Percentiles rank a stretch among this genome's conserved stretches.
Conservation (phyloP, 2,113 vertebrate species). For the Podarcis cretensis region DNA sequence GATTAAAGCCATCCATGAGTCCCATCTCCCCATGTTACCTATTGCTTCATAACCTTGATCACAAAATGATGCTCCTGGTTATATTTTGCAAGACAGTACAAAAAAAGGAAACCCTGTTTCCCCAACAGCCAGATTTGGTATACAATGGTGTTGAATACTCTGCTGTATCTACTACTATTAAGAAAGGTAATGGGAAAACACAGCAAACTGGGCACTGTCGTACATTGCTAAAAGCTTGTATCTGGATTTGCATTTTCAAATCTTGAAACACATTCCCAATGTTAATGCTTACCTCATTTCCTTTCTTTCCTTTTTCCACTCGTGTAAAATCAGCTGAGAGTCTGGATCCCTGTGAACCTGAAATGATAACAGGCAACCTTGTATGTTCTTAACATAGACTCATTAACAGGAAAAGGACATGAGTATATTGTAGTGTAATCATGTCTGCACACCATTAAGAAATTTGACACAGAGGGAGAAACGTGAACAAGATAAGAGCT, state of each 20-base stretch:
- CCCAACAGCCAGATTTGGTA: neutral
- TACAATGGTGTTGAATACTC: neutral
- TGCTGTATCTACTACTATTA: neutral
- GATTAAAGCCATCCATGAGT: no score
- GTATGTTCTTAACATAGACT: neutral
- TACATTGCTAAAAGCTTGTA: neutral
- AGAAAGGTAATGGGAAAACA: neutral
- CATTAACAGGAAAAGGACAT: slow-evolving; percentile 2
- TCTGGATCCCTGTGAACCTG: slow-evolving; percentile 89
- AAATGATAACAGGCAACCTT: slow-evolving; percentile 6
- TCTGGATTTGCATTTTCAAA: neutral
- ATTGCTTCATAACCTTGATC: neutral
- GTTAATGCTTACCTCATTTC: slow-evolving; percentile 82
- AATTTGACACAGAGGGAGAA: neutral
- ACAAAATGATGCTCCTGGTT: neutral
- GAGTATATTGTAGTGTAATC: neutral
- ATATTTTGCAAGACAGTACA: neutral
- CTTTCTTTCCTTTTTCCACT: slow-evolving; percentile 93
- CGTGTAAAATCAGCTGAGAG: slow-evolving; percentile 88
- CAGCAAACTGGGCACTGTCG: neutral
- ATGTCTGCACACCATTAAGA: neutral
- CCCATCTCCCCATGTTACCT: no score
- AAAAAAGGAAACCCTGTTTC: neutral
- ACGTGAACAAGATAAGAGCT: neutral
- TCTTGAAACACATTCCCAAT: neutral